Evolutionary conservation across 2,888 invertebrate species (phyloP), one percentile per base, ranked within the genome.

Genomic region (Empis stercorea): DNA sequence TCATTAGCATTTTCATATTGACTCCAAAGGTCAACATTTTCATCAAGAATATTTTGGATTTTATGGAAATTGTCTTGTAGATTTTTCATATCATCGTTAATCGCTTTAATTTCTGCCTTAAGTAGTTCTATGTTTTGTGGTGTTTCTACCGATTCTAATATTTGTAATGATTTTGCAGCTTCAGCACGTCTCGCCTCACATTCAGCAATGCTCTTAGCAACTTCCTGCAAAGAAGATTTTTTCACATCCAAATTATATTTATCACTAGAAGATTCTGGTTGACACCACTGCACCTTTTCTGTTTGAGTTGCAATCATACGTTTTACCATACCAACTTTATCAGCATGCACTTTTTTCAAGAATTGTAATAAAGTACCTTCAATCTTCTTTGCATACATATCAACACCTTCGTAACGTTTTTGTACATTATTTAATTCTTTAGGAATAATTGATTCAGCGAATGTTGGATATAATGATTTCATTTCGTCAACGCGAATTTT

Each of bases 191-290:
- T 76, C 3, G 70, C 70, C 47, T 78, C 76, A 59, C 86, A 86
- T 56, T 87, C 87, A 17, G 71, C 69, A 36, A 88, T 76, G 17
- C 83, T 82, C 51, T 75, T 75, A 62, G 82, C 79, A 3, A 88
- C 82, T 52, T 91, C 89, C 48, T 73, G 72, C 32, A 93, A 64
- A 0, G 88, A 84, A 2, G 85, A 81, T 57, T 84, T 76, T 70
- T 95, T 95, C 0, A 92, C 88, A 72, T 94, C 91, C 27, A 94
- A 74, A 62, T 91, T 92, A 63, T 93, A 94, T 63, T 84, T 84
- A 61, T 95, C 94, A 59, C 88, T 91, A 30, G 83, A 81, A 2
- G 84, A 78, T 61, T 94, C 93, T 1, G 91, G 88, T 59, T 83
- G 78, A 64, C 94, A 95, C 92, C 94, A 94, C 13, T 80, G 75